phyloP scores from a whole-genome alignment of 2,888 invertebrate species.

The Plusia festucae region DNA sequence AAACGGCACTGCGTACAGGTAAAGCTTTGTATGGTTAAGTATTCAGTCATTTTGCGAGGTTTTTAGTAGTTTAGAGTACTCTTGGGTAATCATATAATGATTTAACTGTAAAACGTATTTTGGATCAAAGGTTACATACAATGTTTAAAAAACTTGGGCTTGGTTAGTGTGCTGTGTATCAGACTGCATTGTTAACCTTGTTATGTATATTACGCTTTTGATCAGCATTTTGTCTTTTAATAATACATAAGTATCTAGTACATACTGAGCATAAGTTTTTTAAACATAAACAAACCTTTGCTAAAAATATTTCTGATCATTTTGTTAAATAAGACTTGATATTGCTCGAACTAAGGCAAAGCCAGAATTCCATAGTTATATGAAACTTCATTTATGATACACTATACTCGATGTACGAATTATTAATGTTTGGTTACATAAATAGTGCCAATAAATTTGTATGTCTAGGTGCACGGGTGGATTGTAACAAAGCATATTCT shows the following conservation, averaged over 20 bases:
- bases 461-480: conserved; percentile 20
- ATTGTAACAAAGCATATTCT: conserved; percentile 27
- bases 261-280: conserved; percentile 29
- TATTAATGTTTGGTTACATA: conserved; percentile 29
- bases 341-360: conserved; percentile 1
- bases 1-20: conserved; percentile 60
- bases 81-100: conserved; percentile 42
- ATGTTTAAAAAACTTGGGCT: conserved; percentile 27
- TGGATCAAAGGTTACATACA: conserved; percentile 27
- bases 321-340: not conserved
- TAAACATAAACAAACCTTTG: conserved; percentile 10
- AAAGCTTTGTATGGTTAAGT: conserved; percentile 43
- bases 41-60: conserved; percentile 51
- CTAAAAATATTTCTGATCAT: conserved; percentile 15
- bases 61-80: conserved; percentile 44
- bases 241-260: conserved; percentile 15
- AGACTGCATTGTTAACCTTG: conserved; percentile 27
- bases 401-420: conserved; percentile 23
- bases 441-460: conserved; percentile 54
- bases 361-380: conserved; percentile 10
- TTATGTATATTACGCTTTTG: conserved; percentile 49
- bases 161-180: conserved; percentile 24
- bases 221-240: conserved; percentile 29
- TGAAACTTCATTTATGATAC: conserved; percentile 11
- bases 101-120: conserved; percentile 22